phyloP scores from a whole-genome alignment of 2,797 vertebrate species.

The Artibeus jamaicensis region DNA sequence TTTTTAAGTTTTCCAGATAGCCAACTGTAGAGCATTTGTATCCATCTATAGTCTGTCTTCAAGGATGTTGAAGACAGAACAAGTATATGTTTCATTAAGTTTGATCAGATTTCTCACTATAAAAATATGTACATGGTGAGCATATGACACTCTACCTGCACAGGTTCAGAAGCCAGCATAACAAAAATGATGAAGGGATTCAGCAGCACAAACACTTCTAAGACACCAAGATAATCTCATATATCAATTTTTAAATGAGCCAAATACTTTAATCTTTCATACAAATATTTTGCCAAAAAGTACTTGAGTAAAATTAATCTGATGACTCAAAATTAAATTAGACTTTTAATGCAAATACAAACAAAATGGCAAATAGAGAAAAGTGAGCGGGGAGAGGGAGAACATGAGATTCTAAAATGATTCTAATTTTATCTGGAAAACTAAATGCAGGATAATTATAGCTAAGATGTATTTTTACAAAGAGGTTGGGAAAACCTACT shows the following conservation, averaged over 20 bases:
- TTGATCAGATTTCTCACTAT: constrained; percentile 47
- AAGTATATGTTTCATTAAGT: constrained; percentile 43
- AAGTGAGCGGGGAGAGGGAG: background rate
- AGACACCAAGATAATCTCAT: background rate
- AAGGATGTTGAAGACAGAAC: constrained; percentile 1
- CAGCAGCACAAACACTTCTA: background rate
- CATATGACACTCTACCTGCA: constrained; percentile 26
- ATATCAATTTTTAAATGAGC: constrained; percentile 19
- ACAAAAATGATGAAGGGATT: background rate
- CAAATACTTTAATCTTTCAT: constrained; percentile 28
- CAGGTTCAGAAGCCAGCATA: constrained; percentile 44
- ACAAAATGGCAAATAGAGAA: background rate
- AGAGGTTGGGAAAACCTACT: background rate
- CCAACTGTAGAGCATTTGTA: background rate
- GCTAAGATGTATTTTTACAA: background rate
- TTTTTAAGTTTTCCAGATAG: background rate
- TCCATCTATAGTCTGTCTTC: background rate
- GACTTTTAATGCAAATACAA: constrained; percentile 31
- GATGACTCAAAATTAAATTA: constrained; percentile 14
- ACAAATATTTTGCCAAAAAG: constrained; percentile 26
- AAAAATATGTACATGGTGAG: constrained; percentile 46
- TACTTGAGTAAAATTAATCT: background rate
- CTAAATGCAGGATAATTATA: background rate
- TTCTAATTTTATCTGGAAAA: background rate
- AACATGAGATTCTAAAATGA: background rate